Percentiles rank a stretch among this genome's conserved stretches.
Conservation (phyloP, 2,113 vertebrate genomes). For the Bos indicus region DNA sequence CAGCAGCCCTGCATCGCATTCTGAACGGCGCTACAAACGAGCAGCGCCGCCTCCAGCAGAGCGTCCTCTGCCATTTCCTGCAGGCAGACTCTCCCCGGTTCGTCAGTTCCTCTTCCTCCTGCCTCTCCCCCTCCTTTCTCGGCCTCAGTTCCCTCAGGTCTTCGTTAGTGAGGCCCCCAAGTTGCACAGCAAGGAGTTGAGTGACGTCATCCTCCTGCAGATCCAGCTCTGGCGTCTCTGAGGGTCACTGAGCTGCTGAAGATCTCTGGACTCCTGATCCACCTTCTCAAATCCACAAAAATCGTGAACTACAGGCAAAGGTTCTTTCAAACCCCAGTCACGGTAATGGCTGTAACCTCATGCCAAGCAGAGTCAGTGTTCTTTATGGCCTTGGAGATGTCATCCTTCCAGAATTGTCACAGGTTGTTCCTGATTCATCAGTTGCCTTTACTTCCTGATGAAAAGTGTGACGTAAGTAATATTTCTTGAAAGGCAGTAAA, state of each 20-base stretch:
- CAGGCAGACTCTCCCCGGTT: rapidly evolving
- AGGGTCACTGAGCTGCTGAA: neutral
- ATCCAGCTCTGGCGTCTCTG: neutral
- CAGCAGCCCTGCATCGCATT: rapidly evolving
- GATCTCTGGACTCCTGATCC: neutral
- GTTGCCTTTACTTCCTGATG: neutral
- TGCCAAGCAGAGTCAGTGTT: rapidly evolving
- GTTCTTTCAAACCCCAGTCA: neutral
- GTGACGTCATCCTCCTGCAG: neutral
- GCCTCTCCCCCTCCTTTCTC: neutral
- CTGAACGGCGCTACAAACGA: neutral
- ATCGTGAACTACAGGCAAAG: neutral
- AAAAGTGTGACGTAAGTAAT: neutral
- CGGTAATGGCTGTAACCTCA: neutral
- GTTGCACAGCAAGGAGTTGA: neutral
- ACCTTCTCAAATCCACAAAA: neutral
- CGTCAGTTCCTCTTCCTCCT: neutral
- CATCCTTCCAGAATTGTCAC: neutral
- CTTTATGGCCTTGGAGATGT: neutral
- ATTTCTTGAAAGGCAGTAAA: neutral
- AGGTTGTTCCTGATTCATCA: neutral
- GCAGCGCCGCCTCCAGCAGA: neutral
- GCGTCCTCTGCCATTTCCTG: rapidly evolving
- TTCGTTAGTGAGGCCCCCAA: neutral
- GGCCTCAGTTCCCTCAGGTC: neutral